Percentiles rank a stretch among this genome's conserved stretches.
phyloP scores from a whole-genome alignment of 2,888 invertebrate species.

The Agonopterix arenella region DNA sequence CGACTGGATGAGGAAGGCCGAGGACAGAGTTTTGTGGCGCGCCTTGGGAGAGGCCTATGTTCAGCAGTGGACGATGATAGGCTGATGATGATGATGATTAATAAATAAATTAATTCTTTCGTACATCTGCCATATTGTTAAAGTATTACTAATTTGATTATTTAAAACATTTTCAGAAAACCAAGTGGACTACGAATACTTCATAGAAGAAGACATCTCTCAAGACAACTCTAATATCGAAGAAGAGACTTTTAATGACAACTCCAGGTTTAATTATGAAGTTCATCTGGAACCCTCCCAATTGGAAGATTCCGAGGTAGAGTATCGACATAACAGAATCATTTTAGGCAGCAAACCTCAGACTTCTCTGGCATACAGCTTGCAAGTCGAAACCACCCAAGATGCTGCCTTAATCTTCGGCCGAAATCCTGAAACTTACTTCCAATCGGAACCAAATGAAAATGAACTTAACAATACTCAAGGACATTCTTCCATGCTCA shows the following conservation, averaged over 20 bases:
- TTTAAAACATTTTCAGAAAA: neutral
- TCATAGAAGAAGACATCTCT: neutral
- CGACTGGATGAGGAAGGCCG: no score
- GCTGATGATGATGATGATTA: no score
- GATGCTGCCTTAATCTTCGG: neutral
- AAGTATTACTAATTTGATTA: neutral
- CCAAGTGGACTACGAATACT: neutral
- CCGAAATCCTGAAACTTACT: neutral
- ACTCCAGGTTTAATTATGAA: neutral
- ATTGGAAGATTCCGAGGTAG: neutral
- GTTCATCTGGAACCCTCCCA: neutral
- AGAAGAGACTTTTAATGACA: no score
- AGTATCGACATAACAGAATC: constrained; percentile 1
- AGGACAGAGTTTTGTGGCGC: no score
- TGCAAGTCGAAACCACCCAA: no score
- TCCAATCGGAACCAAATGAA: constrained; percentile 17
- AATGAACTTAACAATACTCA: neutral
- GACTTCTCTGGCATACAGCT: neutral
- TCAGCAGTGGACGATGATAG: no score
- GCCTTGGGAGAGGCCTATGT: no score
- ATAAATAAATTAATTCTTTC: no score
- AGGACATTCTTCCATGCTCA: constrained; percentile 4
- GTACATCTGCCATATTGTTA: no score
- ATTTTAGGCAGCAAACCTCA: constrained; percentile 3
- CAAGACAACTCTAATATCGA: no score